phyloP scores from a whole-genome alignment of 2,797 vertebrate genomes.

The Gallirallus australis region DNA sequence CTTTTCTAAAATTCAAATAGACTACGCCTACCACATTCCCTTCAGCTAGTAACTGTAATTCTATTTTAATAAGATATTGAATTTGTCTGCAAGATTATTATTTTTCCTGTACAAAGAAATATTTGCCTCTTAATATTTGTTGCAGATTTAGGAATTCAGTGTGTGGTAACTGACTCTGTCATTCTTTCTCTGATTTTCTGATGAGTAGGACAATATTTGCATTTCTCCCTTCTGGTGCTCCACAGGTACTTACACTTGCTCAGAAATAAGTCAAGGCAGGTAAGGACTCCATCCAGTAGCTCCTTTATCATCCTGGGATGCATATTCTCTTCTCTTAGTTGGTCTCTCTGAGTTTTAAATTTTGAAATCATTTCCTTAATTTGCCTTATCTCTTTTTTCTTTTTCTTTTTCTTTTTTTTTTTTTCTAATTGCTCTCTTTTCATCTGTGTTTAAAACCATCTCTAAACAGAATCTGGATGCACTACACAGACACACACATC shows the following conservation, averaged over 20 bases:
- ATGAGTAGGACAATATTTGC: background rate
- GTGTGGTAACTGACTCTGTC: background rate
- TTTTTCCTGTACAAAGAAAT: conserved; percentile 40
- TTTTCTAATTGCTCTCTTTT: background rate
- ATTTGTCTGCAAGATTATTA: conserved; percentile 34
- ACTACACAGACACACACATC: background rate
- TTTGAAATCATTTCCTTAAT: conserved; percentile 62
- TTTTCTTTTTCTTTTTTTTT: background rate
- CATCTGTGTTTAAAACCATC: conserved; percentile 51
- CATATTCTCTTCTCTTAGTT: background rate
- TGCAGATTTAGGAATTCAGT: background rate
- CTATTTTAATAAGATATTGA: conserved; percentile 66
- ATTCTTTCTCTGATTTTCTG: background rate
- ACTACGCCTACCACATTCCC: conserved; percentile 61
- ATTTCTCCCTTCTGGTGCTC: background rate
- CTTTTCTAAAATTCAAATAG: conserved; percentile 76
- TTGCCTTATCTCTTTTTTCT: conserved; percentile 24
- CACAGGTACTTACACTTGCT: background rate
- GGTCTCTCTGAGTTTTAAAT: background rate
- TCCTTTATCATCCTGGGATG: background rate
- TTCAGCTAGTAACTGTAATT: conserved; percentile 71
- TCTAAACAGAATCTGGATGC: conserved; percentile 26
- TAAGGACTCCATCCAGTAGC: background rate
- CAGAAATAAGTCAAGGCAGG: background rate
- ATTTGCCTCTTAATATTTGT: conserved; percentile 39